Conservation (phyloP, 2,888 invertebrate species). For the Nomada fucata region DNA sequence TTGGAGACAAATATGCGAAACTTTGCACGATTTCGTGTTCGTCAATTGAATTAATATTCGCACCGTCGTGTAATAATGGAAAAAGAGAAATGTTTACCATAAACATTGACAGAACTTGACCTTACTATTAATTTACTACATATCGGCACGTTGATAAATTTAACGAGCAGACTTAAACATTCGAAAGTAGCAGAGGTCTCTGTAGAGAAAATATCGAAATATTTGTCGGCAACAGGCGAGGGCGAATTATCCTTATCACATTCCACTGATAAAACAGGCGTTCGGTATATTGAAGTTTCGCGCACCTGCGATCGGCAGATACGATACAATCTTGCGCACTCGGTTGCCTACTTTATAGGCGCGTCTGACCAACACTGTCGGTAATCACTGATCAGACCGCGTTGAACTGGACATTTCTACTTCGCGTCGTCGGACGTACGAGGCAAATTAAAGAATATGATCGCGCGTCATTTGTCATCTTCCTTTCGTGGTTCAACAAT, state of each 20-base stretch:
- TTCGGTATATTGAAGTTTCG: neutral
- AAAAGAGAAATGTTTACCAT: too few species aligned
- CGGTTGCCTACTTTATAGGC: slow-evolving; percentile 41
- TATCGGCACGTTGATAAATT: neutral
- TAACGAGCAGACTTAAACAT: neutral
- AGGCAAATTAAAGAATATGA: too few species aligned
- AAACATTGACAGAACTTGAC: too few species aligned
- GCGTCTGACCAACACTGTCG: slow-evolving; percentile 48
- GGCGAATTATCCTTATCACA: neutral
- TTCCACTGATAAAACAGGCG: slow-evolving; percentile 18
- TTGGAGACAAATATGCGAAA: too few species aligned
- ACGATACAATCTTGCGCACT: neutral
- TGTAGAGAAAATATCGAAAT: neutral
- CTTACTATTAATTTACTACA: neutral
- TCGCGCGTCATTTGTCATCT: too few species aligned
- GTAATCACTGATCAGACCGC: slow-evolving; percentile 35
- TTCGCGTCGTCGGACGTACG: neutral
- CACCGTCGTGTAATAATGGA: too few species aligned
- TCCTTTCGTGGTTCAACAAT: too few species aligned
- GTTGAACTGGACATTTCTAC: neutral
- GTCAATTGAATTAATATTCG: too few species aligned
- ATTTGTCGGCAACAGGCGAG: neutral
- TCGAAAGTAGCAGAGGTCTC: neutral
- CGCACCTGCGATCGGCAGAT: slow-evolving; percentile 21
- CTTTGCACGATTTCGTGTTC: too few species aligned